Evolutionary conservation across 2,888 invertebrate species (phyloP).

Genomic region (Galerucella pusilla): DNA sequence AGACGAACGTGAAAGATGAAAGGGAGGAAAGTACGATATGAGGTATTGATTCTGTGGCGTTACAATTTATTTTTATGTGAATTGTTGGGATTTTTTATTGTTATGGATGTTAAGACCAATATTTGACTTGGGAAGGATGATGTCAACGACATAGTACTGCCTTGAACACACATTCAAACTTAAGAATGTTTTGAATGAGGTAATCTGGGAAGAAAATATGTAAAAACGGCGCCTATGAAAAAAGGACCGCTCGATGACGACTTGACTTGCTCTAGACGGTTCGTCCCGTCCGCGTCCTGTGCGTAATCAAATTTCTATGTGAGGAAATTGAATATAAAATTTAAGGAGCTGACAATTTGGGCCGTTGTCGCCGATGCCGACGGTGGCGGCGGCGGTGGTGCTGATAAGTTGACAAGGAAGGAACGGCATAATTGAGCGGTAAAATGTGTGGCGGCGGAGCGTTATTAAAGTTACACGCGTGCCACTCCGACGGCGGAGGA

Average conservation of each 20-base stretch:
- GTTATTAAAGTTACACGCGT: slow-evolving; percentile 56
- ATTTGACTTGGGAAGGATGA: too few species aligned
- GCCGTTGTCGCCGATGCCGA: slow-evolving; percentile 41
- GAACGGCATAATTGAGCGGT: slow-evolving; percentile 62
- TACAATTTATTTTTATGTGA: not conserved
- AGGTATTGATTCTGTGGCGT: not conserved
- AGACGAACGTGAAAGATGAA: not conserved
- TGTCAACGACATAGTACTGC: too few species aligned
- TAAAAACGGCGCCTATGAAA: slow-evolving; percentile 7
- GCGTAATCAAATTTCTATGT: slow-evolving; percentile 62
- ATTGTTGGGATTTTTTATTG: too few species aligned
- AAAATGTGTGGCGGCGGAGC: slow-evolving; percentile 57
- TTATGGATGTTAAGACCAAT: too few species aligned
- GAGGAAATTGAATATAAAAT: slow-evolving; percentile 65
- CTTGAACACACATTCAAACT: too few species aligned
- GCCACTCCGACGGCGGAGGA: slow-evolving; percentile 32
- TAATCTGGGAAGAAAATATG: not conserved
- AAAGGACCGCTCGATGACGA: slow-evolving; percentile 6
- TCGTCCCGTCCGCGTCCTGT: slow-evolving; percentile 26
- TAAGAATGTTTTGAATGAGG: not conserved
- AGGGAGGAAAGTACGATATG: not conserved
- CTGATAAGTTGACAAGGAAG: slow-evolving; percentile 63
- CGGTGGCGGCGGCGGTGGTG: slow-evolving; percentile 27
- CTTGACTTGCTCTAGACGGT: slow-evolving; percentile 53
- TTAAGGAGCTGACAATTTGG: slow-evolving; percentile 63